Evolutionary conservation across 2,888 invertebrate genomes (phyloP), one percentile per base, ranked within the genome.

Genomic region (Anagyrus pseudococci): DNA sequence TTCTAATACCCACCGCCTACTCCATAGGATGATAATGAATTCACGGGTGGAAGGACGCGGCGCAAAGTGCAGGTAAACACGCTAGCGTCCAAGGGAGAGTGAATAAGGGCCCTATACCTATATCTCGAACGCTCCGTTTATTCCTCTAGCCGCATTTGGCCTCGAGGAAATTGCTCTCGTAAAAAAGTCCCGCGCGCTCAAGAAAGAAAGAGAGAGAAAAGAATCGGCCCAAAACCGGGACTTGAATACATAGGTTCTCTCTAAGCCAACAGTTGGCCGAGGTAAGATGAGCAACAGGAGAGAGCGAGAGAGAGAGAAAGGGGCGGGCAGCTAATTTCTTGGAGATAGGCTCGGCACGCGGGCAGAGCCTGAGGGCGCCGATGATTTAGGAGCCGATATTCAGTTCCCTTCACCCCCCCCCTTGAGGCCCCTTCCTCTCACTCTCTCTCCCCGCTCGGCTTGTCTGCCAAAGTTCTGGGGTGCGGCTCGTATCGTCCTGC

Each of bases 301-400:
- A 55, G 58, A 43, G 52, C 20, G 37, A 25, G 48, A 15, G 20
- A 59, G 23, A 60, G 44, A 26, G 19, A 46, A 47, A 33, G 49
- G 25, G 41, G 62, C 48, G 52, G 44, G 43, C 57, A 43, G 61
- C 64, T 64, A 64, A 64, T 64, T 59, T 56, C 60, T 60, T 43
- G 47, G 56, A 49, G 54, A 29, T 37, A 46, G 64, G 56, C 64
- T 64, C 63, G 65, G 64, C 56, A 59, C 58, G 43, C 52, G 58
- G 52, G 43, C 19, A 48, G 49, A 66, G 69, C 67, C 64, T 54
- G 68, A 68, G 69, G 66, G 68, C 68, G 68, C 68, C 73, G 68
- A 72, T 72, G 72, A 74, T 74, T 74, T 72, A 72, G 70, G 67
- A 57, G 66, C 64, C 58, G 37, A 58, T 54, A 40, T 56, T 50